Evolutionary conservation across 2,797 vertebrate genomes (phyloP).

Genomic region (Gymnothorax javanicus): DNA sequence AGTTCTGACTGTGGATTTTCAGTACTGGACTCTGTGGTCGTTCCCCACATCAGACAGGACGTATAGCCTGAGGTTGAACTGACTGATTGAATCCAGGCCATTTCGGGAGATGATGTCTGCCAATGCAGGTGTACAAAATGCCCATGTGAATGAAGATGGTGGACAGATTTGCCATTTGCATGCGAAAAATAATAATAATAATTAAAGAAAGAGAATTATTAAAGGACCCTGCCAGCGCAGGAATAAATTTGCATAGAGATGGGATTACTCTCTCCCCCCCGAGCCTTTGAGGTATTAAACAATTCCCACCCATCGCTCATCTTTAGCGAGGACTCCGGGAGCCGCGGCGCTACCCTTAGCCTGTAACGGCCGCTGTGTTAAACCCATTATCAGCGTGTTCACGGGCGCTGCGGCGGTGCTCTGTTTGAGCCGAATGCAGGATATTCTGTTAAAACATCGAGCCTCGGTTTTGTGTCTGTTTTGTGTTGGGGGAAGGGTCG

Average conservation of each 20-base stretch:
- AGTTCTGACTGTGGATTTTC: background rate
- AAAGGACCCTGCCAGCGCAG: slow-evolving; percentile 30
- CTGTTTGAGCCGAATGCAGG: background rate
- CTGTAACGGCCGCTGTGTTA: background rate
- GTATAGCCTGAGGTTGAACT: background rate
- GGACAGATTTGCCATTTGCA: slow-evolving; percentile 22
- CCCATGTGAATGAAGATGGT: slow-evolving; percentile 20
- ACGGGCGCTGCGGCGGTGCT: background rate
- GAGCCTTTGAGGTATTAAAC: background rate
- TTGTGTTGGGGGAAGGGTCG: too few relatives aligned
- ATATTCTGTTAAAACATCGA: background rate
- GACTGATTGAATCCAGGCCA: background rate
- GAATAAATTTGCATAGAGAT: slow-evolving; percentile 48
- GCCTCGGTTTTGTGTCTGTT: background rate
- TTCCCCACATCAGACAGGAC: background rate
- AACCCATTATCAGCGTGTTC: background rate
- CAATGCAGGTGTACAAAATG: slow-evolving; percentile 35
- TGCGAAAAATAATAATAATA: background rate
- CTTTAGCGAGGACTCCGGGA: background rate
- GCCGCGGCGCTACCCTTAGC: background rate
- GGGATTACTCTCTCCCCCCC: background rate
- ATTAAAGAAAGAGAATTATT: slow-evolving; percentile 31
- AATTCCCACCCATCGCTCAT: background rate
- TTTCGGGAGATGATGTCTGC: slow-evolving; percentile 15
- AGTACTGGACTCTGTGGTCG: background rate